Conservation (phyloP, 2,113 vertebrate genomes). For the Dasyornis broadbenti region DNA sequence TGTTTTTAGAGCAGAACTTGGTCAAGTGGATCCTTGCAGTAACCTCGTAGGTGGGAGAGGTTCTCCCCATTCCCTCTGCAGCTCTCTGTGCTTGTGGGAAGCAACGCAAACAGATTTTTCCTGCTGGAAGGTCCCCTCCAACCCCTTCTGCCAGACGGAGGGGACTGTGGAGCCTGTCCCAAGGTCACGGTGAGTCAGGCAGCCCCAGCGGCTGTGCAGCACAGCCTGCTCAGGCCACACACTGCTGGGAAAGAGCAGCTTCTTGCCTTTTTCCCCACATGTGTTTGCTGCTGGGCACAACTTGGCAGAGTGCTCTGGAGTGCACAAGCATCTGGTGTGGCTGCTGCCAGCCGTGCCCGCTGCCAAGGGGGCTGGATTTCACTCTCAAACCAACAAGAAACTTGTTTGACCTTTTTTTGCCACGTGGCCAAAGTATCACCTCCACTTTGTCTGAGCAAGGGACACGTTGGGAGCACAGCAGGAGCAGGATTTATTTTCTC, state of each 20-base stretch:
- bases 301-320: not conserved
- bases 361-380: constrained; percentile 34
- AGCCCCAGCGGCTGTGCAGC: not conserved
- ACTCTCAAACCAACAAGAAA: not conserved
- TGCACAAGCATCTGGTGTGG: not conserved
- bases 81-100: not conserved
- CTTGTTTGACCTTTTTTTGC: not conserved
- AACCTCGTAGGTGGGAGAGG: not conserved
- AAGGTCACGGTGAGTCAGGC: not conserved
- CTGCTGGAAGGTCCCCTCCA: not conserved
- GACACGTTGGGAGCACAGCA: rapidly evolving
- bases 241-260: not conserved
- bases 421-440: not conserved
- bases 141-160: rapidly evolving
- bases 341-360: not conserved
- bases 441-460: not conserved
- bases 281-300: not conserved
- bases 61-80: not conserved
- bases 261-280: not conserved
- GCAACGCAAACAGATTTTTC: rapidly evolving
- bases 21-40: not conserved
- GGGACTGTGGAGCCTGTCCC: not conserved
- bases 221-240: not conserved
- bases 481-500: not conserved
- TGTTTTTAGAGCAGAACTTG: not conserved